Evolutionary conservation across 2,113 vertebrate genomes (phyloP), one percentile per base, ranked within the genome.

Genomic region (Mesitornis unicolor): DNA sequence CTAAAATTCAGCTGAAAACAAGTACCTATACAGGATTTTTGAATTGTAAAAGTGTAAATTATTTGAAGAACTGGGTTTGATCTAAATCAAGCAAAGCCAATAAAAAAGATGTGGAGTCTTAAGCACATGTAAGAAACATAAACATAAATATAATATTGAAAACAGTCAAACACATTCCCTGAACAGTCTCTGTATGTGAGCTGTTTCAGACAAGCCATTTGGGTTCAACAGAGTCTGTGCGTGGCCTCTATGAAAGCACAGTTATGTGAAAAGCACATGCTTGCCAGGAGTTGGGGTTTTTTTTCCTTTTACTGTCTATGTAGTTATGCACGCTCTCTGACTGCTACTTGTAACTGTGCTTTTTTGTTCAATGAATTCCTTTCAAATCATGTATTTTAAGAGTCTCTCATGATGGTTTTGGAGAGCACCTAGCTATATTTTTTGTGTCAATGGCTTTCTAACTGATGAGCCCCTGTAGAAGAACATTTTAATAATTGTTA

Each of bases 1-100:
- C 40, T 92, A 40, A 85, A 90, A 69, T 73, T 83, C 75, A 83
- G n/a, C 25, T 53, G 40, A 29, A 90, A 84, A 50, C 26, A 81
- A 61, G 17, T n/a, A 15, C 1, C 0, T 11, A 42, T 35, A 61
- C 6, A 74, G 33, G 24, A 68, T 61, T 87, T 89, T 40, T 74
- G 26, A 28, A 45, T 28, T 81, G 33, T 77, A 87, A 95, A 89
- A 71, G 13, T 9, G 21, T 61, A 77, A 84, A 89, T 91, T 85
- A 74, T 87, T 90, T 85, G 40, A 68, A 90, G 57, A 73, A 68
- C 10, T 26, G 5, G 1, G 9, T 64, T 87, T 73, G 13, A 20
- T 73, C 45, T 90, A 73, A 83, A 48, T 77, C 67, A 73, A 65
- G 36, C 1, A 79, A 80, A 73, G 17, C n/a, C 19, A 85, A 33